Evolutionary conservation across 2,797 vertebrate species (phyloP), one percentile per base, ranked within the genome.

Genomic region (Melopsittacus undulatus): DNA sequence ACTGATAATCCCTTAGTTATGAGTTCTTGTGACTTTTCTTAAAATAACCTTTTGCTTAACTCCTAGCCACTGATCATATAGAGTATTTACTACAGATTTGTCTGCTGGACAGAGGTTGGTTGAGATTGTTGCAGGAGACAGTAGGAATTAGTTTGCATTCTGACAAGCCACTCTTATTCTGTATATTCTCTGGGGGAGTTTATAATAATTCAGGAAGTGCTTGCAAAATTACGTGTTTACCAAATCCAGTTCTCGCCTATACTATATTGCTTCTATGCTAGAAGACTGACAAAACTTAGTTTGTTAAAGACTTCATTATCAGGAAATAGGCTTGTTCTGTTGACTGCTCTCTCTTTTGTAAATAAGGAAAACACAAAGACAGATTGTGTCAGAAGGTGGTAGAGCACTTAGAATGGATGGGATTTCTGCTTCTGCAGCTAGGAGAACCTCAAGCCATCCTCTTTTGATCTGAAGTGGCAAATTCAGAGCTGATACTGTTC

Each of bases 151-250:
- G 34, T 69, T 76, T 59, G 10, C 9, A 1, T 52, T 22, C 62
- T 68, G 70, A 42, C 18, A 84, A 64, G 29, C 16, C 8, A 22
- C 20, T 64, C 7, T 70, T 51, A 40, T 1, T 67, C 10, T 36
- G 7, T 32, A 27, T 0, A 0, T 64, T 81, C 5, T 62, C 73
- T 77, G 46, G 13, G 8, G 0, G 1, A 34, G 9, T 14, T 34
- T 72, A 19, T 48, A 40, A 7, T 52, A 90, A 66, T 69, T 42
- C 36, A 19, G 20, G 43, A 81, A 42, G 34, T 56, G 21, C 61
- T 77, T 69, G 32, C 61, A 61, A 56, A 73, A 69, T 76, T 27
- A 40, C 34, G 13, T 70, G 68, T 49, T 73, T 81, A 16, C 3
- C 40, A 56, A 40, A 73, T 74, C 21, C 24, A 23, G 23, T 61